Conservation (phyloP, 2,888 invertebrate species). For the Hirtodrosophila alboralis region DNA sequence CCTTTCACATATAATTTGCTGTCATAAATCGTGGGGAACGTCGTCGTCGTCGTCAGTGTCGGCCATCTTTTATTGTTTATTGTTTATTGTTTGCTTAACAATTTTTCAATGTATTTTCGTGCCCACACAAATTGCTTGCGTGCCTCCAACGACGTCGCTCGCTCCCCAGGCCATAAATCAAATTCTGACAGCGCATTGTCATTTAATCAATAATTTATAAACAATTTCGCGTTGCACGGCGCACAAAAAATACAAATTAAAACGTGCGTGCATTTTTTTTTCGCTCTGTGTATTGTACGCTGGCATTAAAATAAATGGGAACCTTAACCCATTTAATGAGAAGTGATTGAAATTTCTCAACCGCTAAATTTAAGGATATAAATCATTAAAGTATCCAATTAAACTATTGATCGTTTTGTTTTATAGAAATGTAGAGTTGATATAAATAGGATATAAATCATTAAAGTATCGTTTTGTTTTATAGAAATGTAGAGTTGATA, state of each 20-base stretch:
- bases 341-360: constrained; percentile 49
- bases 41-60: constrained; percentile 32
- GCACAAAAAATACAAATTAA: constrained; percentile 36
- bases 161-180: constrained; percentile 73
- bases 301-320: constrained; percentile 44
- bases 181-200: constrained; percentile 81
- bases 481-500: too few species aligned
- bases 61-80: constrained; percentile 76
- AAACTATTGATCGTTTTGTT: background rate
- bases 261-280: constrained; percentile 40
- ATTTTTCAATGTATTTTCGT: constrained; percentile 69
- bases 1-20: constrained; percentile 66
- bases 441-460: too few species aligned
- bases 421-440: too few species aligned
- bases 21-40: constrained; percentile 62
- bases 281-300: constrained; percentile 5
- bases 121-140: constrained; percentile 65
- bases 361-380: constrained; percentile 19
- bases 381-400: constrained; percentile 30
- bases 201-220: constrained; percentile 82
- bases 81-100: constrained; percentile 73
- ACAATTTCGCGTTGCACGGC: constrained; percentile 62
- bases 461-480: too few species aligned
- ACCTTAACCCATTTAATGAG: constrained; percentile 55
- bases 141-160: constrained; percentile 48